phyloP scores from a whole-genome alignment of 2,888 invertebrate genomes.

The Drosophila mimetica region DNA sequence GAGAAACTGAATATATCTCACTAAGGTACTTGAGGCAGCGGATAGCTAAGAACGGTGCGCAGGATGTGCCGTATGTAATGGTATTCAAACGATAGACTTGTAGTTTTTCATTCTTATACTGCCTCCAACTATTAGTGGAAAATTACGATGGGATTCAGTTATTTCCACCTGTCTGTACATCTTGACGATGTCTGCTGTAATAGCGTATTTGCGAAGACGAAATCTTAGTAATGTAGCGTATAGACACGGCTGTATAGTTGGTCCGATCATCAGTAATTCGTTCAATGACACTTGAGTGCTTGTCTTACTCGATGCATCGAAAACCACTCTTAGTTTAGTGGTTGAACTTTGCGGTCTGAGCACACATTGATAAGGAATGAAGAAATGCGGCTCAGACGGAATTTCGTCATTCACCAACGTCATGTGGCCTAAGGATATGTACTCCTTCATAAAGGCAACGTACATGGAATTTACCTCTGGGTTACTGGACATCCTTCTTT shows the following conservation, averaged over 20 bases:
- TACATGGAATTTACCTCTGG: background rate
- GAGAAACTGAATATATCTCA: background rate
- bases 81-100: too few species aligned
- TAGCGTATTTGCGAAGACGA: background rate
- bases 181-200: background rate
- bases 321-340: too few species aligned
- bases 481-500: background rate
- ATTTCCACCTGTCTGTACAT: too few species aligned
- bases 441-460: background rate
- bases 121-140: too few species aligned
- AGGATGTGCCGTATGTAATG: too few species aligned
- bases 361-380: background rate
- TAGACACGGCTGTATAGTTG: background rate
- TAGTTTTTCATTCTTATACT: too few species aligned
- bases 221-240: constrained; percentile 3
- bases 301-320: too few species aligned
- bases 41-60: too few species aligned
- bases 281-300: too few species aligned
- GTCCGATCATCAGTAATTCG: background rate
- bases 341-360: background rate
- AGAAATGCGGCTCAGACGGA: background rate
- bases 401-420: too few species aligned
- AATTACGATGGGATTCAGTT: too few species aligned
- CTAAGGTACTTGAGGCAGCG: too few species aligned
- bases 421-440: background rate